Base-by-base conservation (phyloP, 30 jellyfish, hydroid and myxozoan genomes). In the Nemopilema nomurai region DNA sequence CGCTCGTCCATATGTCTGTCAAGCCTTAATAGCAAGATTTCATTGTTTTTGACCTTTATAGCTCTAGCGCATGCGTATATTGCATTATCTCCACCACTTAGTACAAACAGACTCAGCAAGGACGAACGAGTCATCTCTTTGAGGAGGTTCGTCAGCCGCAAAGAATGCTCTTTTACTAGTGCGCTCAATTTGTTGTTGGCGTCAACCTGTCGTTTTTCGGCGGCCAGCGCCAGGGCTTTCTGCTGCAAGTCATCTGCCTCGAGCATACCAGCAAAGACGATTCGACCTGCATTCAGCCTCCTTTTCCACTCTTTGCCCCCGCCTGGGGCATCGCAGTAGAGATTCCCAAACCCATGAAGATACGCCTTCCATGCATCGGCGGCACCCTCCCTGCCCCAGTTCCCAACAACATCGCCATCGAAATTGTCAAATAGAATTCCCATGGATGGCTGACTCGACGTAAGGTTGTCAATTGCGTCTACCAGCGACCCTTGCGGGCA, bases 1-100 rank as follows among this genome's bases (percentile, higher is more conserved):
- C 85, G 64, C 68, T 75, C 85, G 32, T 75, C 85, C 85, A 75
- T 75, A 28, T 75, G 85, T 28, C 85, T 75, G 74, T 75, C 85
- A 8, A 75, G 25, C n/a, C 85, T 41, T 0, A 75, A 41, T 52
- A 75, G 24, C 4, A 75, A 28, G 19, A 50, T 51, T 3, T 63
- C 71, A 28, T 75, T 75, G 66, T 22, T 52, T 20, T 30, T 30
- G 0, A 27, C 23, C 57, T 75, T 75, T 17, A 75, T 4, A 13
- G 85, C 67, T 9, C 30, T 63, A 32, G 85, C 73, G 74, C 85
- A 75, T 25, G 85, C 49, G 73, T 75, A 75, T 8, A 75, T 22
- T 23, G 85, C 85, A 41, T 75, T 49, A 16, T 75, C 85, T 18
- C 85, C 85, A 27, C 85, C 85, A 49, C 85, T 63, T 19, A 75